phyloP scores from a whole-genome alignment of 2,113 vertebrate genomes.

The Haemorhous mexicanus region DNA sequence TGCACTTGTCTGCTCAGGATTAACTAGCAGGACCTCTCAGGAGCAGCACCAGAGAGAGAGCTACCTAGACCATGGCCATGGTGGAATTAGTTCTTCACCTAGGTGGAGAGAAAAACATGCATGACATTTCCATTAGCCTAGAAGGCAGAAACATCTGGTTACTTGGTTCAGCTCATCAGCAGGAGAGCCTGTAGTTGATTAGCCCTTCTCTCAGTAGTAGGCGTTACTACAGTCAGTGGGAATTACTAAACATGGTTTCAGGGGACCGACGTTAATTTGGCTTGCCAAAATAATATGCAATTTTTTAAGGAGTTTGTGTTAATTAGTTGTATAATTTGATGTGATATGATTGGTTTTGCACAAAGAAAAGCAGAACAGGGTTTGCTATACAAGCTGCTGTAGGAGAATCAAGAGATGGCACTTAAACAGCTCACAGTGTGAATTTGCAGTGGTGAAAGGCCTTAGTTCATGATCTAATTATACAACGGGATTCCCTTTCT shows the following conservation, averaged over 20 bases:
- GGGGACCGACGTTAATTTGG: slow-evolving; percentile 54
- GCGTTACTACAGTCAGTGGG: slow-evolving; percentile 31
- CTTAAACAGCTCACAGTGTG: slow-evolving; percentile 56
- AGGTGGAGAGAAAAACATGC: slow-evolving; percentile 40
- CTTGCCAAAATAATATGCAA: slow-evolving; percentile 67
- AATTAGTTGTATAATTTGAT: slow-evolving; percentile 70
- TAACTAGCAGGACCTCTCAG: background rate
- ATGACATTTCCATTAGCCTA: slow-evolving; percentile 59
- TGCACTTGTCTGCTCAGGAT: background rate
- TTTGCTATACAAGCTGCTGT: slow-evolving; percentile 52
- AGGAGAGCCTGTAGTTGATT: slow-evolving; percentile 52
- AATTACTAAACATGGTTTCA: slow-evolving; percentile 57
- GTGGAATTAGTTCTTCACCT: slow-evolving; percentile 44
- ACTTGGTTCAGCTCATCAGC: slow-evolving; percentile 45
- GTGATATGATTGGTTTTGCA: slow-evolving; percentile 59
- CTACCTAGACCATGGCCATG: slow-evolving; percentile 1
- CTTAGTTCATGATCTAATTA: slow-evolving; percentile 67
- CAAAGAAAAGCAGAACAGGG: slow-evolving; percentile 50
- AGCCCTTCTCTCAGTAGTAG: slow-evolving; percentile 57
- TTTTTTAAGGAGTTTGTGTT: slow-evolving; percentile 68
- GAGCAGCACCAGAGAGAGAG: background rate
- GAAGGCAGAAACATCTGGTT: slow-evolving; percentile 55
- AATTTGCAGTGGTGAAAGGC: slow-evolving; percentile 40
- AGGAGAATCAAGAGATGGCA: slow-evolving; percentile 60
- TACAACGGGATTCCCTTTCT: slow-evolving; percentile 60